Evolutionary conservation across 2,113 vertebrate species (phyloP).

Genomic region (Pterophyllum scalare): DNA sequence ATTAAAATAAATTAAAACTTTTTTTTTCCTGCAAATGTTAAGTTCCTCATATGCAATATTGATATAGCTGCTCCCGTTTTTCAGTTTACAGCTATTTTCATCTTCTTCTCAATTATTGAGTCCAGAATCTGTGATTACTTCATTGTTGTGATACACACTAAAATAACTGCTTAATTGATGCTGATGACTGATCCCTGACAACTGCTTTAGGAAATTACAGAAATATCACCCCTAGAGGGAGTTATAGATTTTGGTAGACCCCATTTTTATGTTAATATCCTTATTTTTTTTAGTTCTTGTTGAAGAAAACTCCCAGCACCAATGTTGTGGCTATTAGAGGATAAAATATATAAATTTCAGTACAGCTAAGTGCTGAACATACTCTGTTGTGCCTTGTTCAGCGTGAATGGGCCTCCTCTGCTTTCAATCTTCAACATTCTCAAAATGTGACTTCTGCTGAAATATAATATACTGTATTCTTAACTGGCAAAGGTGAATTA

Average conservation of each 20-base stretch:
- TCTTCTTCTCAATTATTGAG: neutral
- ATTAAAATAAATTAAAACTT: conserved; percentile 2
- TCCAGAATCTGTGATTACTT: neutral
- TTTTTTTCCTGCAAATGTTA: neutral
- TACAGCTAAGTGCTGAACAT: neutral
- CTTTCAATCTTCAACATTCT: neutral
- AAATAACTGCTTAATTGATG: neutral
- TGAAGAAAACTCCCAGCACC: neutral
- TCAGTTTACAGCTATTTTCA: neutral
- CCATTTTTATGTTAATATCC: neutral
- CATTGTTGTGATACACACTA: neutral
- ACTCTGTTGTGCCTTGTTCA: neutral
- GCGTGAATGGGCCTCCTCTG: neutral
- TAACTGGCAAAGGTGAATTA: conserved; percentile 5
- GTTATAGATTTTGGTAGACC: neutral
- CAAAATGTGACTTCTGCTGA: conserved; percentile 2
- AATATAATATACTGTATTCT: neutral
- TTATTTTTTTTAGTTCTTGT: neutral
- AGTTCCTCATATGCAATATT: neutral
- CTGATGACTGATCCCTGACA: neutral
- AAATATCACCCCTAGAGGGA: neutral
- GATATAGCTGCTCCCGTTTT: neutral
- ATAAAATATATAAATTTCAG: neutral
- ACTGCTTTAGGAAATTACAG: neutral
- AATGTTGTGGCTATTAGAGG: neutral